These are phyloP conservation scores for Oxystoma pomonae DNA, from an alignment of 2,888 invertebrate genomes.

Conservation along the genomic window DNA sequence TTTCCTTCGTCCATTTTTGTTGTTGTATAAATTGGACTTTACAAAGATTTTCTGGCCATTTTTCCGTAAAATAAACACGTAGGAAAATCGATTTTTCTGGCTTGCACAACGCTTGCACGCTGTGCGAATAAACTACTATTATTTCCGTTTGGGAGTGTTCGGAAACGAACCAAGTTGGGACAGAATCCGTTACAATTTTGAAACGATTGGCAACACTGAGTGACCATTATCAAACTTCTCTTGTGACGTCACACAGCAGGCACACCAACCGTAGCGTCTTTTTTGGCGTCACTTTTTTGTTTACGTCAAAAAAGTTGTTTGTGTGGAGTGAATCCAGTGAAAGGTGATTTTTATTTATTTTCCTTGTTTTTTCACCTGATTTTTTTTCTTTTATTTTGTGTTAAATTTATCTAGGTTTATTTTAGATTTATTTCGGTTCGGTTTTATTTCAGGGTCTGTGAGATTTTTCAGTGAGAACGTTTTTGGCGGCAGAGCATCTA, in stretches of 20 bases:
- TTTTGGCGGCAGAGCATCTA: neutral
- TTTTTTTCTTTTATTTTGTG: neutral
- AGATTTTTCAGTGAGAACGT: neutral
- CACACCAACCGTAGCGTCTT: neutral
- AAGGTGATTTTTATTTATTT: neutral
- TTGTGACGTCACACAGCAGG: neutral
- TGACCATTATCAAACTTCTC: too few species aligned
- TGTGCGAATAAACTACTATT: too few species aligned
- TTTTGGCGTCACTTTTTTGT: neutral
- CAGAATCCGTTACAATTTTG: too few species aligned
- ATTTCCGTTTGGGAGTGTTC: too few species aligned
- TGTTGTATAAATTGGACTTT: neutral
- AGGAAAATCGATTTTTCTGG: neutral
- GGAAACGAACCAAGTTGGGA: too few species aligned
- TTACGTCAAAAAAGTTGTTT: neutral
- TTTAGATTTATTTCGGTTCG: neutral
- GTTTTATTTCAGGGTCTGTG: neutral
- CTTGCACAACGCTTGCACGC: too few species aligned
- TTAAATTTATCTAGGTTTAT: neutral
- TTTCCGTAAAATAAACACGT: neutral
- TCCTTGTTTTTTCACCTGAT: neutral
- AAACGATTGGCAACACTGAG: too few species aligned
- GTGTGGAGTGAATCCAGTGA: neutral
- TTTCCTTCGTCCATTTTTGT: neutral
- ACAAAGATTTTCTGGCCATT: neutral